phyloP scores from a whole-genome alignment of 1,140 invertebrate genomes.

The Drusus annulatus region DNA sequence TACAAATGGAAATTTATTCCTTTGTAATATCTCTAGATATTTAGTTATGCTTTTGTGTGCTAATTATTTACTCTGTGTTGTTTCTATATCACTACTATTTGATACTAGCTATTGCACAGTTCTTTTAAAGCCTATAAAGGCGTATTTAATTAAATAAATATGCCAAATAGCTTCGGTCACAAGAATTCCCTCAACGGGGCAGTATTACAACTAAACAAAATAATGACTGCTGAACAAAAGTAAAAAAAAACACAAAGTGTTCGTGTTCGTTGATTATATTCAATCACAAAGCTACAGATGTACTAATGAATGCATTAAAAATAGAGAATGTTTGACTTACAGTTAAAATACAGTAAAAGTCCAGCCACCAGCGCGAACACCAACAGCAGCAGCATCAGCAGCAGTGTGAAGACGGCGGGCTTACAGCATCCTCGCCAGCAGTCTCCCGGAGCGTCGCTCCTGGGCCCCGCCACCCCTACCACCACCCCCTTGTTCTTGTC shows the following conservation, averaged over 20 bases:
- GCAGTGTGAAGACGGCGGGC: constrained; percentile 71
- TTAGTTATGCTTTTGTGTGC: no score
- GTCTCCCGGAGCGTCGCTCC: constrained; percentile 54
- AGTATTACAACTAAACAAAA: background rate
- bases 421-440: constrained; percentile 69
- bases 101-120: no score
- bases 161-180: background rate
- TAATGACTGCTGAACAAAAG: background rate
- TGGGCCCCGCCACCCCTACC: constrained; percentile 53
- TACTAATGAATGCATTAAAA: no score
- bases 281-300: background rate
- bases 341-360: constrained; percentile 75
- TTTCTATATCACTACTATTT: no score
- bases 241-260: background rate
- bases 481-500: constrained; percentile 55
- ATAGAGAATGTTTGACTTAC: constrained; percentile 68
- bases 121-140: no score
- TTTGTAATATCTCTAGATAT: no score
- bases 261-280: constrained; percentile 5
- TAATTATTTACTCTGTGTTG: no score
- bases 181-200: background rate
- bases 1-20: no score
- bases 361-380: constrained; percentile 74
- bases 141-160: no score
- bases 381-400: constrained; percentile 71